Conservation (phyloP, 2,888 invertebrate genomes). For the Hydrotaea cyrtoneurina region DNA sequence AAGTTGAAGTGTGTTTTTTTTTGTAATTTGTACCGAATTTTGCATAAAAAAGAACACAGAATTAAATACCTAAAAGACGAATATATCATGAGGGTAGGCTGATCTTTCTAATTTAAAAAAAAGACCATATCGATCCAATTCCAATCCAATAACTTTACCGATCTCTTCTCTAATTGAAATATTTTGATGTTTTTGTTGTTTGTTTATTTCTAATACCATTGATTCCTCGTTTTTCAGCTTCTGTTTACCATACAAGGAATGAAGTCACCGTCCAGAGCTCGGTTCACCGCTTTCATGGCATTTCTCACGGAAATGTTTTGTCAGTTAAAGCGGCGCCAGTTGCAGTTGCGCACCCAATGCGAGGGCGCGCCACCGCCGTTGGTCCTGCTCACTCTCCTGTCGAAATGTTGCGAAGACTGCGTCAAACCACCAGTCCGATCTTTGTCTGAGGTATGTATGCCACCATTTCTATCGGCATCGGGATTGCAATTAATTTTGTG, state of each 20-base stretch:
- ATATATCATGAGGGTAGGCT: too few relatives aligned
- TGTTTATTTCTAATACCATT: too few relatives aligned
- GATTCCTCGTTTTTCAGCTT: constrained; percentile 70
- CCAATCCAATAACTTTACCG: too few relatives aligned
- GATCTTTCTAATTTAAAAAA: too few relatives aligned
- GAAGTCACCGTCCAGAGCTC: constrained; percentile 84
- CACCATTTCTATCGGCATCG: background rate
- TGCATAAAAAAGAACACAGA: too few relatives aligned
- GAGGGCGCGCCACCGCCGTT: constrained; percentile 86
- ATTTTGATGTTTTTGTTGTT: too few relatives aligned
- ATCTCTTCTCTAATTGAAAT: too few relatives aligned
- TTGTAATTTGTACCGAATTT: too few relatives aligned
- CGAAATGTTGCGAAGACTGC: constrained; percentile 94
- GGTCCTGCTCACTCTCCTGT: constrained; percentile 90
- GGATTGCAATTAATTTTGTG: background rate
- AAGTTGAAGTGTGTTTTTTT: too few relatives aligned
- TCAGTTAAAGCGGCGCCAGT: constrained; percentile 87
- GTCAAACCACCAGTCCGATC: constrained; percentile 91
- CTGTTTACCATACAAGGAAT: constrained; percentile 80
- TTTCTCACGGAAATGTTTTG: constrained; percentile 95
- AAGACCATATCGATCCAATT: too few relatives aligned
- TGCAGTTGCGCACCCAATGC: constrained; percentile 83
- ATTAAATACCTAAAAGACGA: too few relatives aligned
- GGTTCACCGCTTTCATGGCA: constrained; percentile 92
- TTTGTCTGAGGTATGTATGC: constrained; percentile 86